These are phyloP conservation scores for Oxygymnocypris stewartii DNA, from an alignment of 2,113 vertebrate species.

Conservation along the genomic window DNA sequence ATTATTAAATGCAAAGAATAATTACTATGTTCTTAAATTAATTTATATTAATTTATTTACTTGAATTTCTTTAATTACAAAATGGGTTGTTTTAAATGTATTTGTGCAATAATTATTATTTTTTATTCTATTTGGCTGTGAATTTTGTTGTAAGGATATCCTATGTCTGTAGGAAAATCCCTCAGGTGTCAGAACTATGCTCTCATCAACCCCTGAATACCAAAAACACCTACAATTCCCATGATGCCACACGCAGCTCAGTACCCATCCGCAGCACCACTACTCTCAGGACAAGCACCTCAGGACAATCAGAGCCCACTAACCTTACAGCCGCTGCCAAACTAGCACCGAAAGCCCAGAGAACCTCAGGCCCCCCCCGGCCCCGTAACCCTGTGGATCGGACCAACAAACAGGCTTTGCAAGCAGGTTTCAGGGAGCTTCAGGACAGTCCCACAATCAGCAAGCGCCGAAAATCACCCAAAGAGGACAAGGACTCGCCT, in stretches of 20 bases:
- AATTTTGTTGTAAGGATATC: not conserved
- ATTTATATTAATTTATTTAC: not conserved
- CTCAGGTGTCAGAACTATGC: conserved; percentile 76
- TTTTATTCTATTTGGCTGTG: not conserved
- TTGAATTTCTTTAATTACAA: not conserved
- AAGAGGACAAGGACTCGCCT: conserved; percentile 43
- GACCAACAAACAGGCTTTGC: conserved; percentile 63
- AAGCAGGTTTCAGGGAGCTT: conserved; percentile 63
- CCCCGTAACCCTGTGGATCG: conserved; percentile 68
- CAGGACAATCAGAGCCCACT: conserved; percentile 62
- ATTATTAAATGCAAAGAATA: not conserved
- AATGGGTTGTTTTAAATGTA: not conserved
- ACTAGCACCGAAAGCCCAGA: conserved; percentile 61
- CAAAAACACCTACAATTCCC: conserved; percentile 44
- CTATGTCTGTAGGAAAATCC: conserved; percentile 79
- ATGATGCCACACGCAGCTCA: conserved; percentile 60
- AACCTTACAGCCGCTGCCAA: conserved; percentile 68
- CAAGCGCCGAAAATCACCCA: conserved; percentile 69
- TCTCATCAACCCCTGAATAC: conserved; percentile 46
- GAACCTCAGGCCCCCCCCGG: conserved; percentile 67
- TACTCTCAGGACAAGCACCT: conserved; percentile 55
- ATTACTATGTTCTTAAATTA: not conserved
- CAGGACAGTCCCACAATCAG: conserved; percentile 56
- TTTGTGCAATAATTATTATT: not conserved
- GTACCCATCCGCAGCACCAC: conserved; percentile 57